These are phyloP conservation scores for Sebastes schlegelii DNA, from an alignment of 2,113 vertebrate species.

Conservation along the genomic window DNA sequence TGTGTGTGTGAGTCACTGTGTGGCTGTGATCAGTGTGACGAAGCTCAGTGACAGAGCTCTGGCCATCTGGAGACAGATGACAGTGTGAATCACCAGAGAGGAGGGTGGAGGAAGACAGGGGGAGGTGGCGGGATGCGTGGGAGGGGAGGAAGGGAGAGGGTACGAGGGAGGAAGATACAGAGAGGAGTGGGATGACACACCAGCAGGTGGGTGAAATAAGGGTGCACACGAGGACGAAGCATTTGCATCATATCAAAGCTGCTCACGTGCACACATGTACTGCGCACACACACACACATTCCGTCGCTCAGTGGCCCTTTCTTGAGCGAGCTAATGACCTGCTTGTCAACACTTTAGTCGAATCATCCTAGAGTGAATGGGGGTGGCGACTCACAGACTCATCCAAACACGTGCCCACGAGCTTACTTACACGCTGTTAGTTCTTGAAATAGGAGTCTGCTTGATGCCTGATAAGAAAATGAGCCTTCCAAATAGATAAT, in stretches of 20 bases:
- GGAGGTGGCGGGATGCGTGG: background rate
- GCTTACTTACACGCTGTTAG: conserved; percentile 59
- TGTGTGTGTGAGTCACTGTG: conserved; percentile 40
- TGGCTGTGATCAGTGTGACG: conserved; percentile 66
- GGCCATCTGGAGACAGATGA: conserved; percentile 81
- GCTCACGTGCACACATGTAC: background rate
- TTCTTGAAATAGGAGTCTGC: conserved; percentile 60
- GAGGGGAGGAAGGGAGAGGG: background rate
- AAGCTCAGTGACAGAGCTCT: conserved; percentile 68
- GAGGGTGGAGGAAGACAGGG: conserved; percentile 33
- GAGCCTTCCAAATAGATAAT: conserved; percentile 64
- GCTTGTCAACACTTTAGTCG: conserved; percentile 68
- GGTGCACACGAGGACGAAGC: conserved; percentile 29
- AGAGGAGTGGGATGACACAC: conserved; percentile 34
- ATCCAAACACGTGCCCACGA: conserved; percentile 39
- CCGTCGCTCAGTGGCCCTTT: conserved; percentile 12
- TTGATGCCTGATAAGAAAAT: conserved; percentile 74
- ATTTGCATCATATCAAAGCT: conserved; percentile 6
- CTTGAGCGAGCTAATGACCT: conserved; percentile 59
- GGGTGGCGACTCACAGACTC: conserved; percentile 45
- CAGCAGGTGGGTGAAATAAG: conserved; percentile 41
- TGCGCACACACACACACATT: background rate
- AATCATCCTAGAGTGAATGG: conserved; percentile 57
- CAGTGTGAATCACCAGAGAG: conserved; percentile 69
- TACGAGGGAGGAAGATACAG: background rate